Evolutionary conservation across 1,140 invertebrate species (phyloP).

Genomic region (Chironomus tepperi): DNA sequence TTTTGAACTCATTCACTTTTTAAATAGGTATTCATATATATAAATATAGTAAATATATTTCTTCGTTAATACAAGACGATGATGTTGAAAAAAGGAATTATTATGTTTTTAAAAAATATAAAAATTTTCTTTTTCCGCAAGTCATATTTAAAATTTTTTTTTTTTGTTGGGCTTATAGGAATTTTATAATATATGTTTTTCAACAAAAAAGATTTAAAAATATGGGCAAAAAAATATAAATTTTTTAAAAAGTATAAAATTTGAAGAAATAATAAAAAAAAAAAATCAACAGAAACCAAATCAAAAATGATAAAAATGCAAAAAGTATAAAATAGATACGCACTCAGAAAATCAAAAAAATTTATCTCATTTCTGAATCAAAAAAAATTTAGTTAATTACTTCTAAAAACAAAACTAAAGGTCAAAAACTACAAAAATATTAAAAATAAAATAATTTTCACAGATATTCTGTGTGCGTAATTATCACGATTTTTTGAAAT

Average conservation of each 20-base stretch:
- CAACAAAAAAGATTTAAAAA: not conserved
- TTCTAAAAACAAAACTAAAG: not conserved
- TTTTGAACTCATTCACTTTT: no score
- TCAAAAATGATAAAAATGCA: not conserved
- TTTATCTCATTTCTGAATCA: not conserved
- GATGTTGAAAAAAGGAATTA: not conserved
- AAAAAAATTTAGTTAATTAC: not conserved
- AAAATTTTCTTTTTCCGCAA: slow-evolving; percentile 1
- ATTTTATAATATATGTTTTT: not conserved
- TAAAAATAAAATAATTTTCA: not conserved
- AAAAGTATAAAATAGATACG: not conserved
- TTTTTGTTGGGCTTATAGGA: not conserved
- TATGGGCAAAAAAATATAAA: not conserved
- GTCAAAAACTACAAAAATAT: not conserved
- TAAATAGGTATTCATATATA: no score
- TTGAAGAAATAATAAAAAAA: not conserved
- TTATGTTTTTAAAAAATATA: not conserved
- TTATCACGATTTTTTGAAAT: not conserved
- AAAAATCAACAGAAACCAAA: slow-evolving; percentile 19
- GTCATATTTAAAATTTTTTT: not conserved
- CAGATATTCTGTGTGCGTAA: not conserved
- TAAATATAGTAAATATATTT: no score
- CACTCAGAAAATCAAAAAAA: not conserved
- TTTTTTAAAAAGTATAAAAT: not conserved
- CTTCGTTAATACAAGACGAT: no score